These are phyloP conservation scores for Scyliorhinus canicula DNA, from an alignment of 2,797 vertebrate species.

Conservation along the genomic window DNA sequence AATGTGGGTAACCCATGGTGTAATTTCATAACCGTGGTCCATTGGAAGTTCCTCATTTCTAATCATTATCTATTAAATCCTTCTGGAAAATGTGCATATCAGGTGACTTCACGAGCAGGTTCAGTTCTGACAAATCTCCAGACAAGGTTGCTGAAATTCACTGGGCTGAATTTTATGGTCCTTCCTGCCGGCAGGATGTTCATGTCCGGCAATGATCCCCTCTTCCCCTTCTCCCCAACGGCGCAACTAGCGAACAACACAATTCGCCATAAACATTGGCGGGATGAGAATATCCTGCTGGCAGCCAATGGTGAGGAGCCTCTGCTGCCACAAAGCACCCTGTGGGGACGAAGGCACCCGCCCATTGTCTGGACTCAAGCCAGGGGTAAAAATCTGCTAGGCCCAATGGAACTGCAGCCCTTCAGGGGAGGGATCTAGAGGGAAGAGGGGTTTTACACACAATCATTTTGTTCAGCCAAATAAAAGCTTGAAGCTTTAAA, in stretches of 20 bases:
- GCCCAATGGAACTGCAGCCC: too few relatives aligned
- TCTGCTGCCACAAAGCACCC: too few relatives aligned
- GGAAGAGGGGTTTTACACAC: not conserved
- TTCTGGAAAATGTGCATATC: not conserved
- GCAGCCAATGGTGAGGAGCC: too few relatives aligned
- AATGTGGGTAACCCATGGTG: not conserved
- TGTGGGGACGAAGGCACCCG: too few relatives aligned
- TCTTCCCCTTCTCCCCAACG: too few relatives aligned
- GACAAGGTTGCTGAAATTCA: not conserved
- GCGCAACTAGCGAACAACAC: too few relatives aligned
- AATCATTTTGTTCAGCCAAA: not conserved
- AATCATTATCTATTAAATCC: not conserved
- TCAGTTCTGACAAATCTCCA: not conserved
- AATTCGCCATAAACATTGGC: too few relatives aligned
- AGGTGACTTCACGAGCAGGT: not conserved
- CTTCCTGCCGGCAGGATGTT: too few relatives aligned
- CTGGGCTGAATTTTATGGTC: too few relatives aligned
- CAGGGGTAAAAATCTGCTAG: not conserved
- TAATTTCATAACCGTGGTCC: not conserved
- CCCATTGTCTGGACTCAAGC: too few relatives aligned
- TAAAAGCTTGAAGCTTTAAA: not conserved
- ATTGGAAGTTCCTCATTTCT: not conserved
- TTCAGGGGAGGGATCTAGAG: not conserved
- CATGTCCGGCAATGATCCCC: too few relatives aligned
- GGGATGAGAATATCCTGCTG: too few relatives aligned